Evolutionary conservation across 1,140 invertebrate species (phyloP).

Genomic region (Parapsyche elsis): DNA sequence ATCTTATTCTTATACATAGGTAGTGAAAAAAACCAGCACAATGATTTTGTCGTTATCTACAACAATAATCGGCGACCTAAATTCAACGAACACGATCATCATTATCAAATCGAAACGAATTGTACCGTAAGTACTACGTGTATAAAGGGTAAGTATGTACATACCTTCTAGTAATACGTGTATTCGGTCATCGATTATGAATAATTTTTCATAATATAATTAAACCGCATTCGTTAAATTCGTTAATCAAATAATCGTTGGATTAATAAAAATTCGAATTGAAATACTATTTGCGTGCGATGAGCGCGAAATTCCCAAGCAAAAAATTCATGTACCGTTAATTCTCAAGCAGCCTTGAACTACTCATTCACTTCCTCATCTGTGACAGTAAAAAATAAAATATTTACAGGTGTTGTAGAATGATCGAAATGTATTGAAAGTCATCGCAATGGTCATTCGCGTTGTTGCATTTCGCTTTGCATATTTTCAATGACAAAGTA

Average conservation of each 20-base stretch:
- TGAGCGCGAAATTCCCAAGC: neutral
- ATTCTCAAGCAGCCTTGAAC: slow-evolving; percentile 26
- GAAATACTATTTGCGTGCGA: neutral
- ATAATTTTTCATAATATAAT: too few relatives aligned
- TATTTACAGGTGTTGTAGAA: neutral
- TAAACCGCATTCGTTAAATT: too few relatives aligned
- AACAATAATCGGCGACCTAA: neutral
- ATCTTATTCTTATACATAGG: too few relatives aligned
- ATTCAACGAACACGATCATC: neutral
- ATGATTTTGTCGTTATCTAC: neutral
- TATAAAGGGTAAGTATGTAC: neutral
- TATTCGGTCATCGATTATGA: too few relatives aligned
- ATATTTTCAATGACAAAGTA: neutral
- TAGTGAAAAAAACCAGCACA: too few relatives aligned
- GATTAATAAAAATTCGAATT: too few relatives aligned
- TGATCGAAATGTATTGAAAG: too few relatives aligned
- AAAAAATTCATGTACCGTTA: slow-evolving; percentile 12
- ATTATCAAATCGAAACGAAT: neutral
- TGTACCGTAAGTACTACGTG: neutral
- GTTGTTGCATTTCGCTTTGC: neutral
- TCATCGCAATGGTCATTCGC: neutral
- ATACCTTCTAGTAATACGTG: too few relatives aligned
- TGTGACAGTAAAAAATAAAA: neutral
- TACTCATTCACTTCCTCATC: slow-evolving; percentile 25
- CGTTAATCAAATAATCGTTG: too few relatives aligned